phyloP scores from a whole-genome alignment of 2,797 vertebrate species.

The Phalanger gymnotis region DNA sequence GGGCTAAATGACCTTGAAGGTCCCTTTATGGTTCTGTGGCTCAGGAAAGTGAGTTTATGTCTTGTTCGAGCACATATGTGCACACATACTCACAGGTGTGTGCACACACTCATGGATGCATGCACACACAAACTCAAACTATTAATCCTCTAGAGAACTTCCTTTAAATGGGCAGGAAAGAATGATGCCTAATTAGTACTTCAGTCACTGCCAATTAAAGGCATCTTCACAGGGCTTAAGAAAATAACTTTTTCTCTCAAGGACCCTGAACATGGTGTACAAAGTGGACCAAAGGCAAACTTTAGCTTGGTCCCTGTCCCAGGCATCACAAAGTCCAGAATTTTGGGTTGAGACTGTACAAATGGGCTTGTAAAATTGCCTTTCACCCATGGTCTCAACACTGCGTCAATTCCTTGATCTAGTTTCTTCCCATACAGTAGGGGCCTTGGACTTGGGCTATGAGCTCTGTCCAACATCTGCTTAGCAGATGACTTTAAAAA shows the following conservation, averaged over 20 bases:
- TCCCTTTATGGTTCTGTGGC: background rate
- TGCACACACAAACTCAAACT: background rate
- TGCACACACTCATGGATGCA: background rate
- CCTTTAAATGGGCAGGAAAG: conserved; percentile 30
- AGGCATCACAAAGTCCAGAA: background rate
- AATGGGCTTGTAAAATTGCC: background rate
- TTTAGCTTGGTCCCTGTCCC: background rate
- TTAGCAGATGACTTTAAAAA: conserved; percentile 54
- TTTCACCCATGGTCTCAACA: background rate
- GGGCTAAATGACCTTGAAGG: background rate
- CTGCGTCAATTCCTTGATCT: background rate
- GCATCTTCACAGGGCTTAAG: background rate
- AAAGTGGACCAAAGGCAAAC: background rate
- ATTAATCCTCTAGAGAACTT: conserved; percentile 42
- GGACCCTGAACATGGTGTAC: background rate
- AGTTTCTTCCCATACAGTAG: background rate
- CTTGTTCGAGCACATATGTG: background rate
- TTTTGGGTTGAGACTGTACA: background rate
- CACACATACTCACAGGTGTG: background rate
- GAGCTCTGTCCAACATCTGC: conserved; percentile 48
- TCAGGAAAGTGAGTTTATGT: background rate
- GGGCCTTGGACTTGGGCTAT: conserved; percentile 22
- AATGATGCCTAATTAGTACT: background rate
- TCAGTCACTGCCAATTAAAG: background rate
- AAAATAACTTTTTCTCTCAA: background rate